Evolutionary conservation across 2,113 vertebrate species (phyloP).

Genomic region (Xiphias gladius): DNA sequence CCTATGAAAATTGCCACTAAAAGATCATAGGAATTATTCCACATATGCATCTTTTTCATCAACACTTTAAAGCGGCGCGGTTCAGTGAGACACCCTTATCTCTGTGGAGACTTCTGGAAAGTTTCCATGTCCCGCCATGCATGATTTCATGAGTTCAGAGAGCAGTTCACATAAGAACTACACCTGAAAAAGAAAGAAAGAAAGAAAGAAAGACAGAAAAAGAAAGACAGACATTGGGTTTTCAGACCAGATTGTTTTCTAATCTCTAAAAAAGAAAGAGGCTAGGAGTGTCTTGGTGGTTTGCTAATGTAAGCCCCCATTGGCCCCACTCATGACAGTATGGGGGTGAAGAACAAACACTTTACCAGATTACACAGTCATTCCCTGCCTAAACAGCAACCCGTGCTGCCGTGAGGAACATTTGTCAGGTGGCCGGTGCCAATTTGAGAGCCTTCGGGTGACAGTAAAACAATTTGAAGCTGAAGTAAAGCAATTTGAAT

Average conservation of each 20-base stretch:
- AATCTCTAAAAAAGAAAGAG: slow-evolving; percentile 23
- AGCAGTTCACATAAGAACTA: slow-evolving; percentile 55
- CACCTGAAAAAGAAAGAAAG: background rate
- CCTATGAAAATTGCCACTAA: slow-evolving; percentile 28
- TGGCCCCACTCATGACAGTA: slow-evolving; percentile 66
- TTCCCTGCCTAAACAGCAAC: slow-evolving; percentile 34
- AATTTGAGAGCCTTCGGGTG: slow-evolving; percentile 48
- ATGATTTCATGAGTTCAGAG: slow-evolving; percentile 74
- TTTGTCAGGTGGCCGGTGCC: slow-evolving; percentile 63
- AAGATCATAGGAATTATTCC: slow-evolving; percentile 15
- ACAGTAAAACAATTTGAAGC: slow-evolving; percentile 64
- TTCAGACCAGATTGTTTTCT: slow-evolving; percentile 27
- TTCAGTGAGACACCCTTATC: slow-evolving; percentile 64
- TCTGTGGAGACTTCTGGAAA: slow-evolving; percentile 62
- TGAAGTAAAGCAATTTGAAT: slow-evolving; percentile 47
- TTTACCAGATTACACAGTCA: slow-evolving; percentile 43
- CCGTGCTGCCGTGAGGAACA: slow-evolving; percentile 37
- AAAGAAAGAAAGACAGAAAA: slow-evolving; percentile 25
- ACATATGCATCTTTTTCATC: slow-evolving; percentile 42
- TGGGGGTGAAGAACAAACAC: slow-evolving; percentile 70
- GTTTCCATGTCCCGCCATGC: slow-evolving; percentile 66
- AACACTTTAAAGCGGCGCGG: slow-evolving; percentile 33
- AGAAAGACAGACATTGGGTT: slow-evolving; percentile 34
- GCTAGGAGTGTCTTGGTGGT: slow-evolving; percentile 47
- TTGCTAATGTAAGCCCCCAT: slow-evolving; percentile 52